Evolutionary conservation across 2,797 vertebrate species (phyloP).

Genomic region (Lerista edwardsae): DNA sequence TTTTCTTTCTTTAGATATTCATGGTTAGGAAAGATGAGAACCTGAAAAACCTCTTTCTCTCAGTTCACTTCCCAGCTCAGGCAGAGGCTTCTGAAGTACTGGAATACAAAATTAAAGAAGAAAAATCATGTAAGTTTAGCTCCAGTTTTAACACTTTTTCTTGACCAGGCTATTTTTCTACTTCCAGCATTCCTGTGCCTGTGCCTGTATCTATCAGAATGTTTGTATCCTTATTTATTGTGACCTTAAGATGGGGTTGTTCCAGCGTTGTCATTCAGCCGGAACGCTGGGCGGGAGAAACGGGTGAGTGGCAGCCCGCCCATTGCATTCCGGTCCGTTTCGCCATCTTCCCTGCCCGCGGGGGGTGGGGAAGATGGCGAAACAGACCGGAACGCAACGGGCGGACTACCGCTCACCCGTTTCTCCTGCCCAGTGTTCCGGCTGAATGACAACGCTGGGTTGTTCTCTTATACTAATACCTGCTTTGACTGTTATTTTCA

Average conservation of each 20-base stretch:
- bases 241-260: neutral
- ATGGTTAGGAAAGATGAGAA: conserved; percentile 81
- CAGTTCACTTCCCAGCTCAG: conserved; percentile 78
- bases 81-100: conserved; percentile 67
- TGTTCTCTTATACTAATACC: no score
- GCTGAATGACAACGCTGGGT: no score
- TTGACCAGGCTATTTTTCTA: conserved; percentile 2
- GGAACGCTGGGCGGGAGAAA: no score
- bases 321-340: no score
- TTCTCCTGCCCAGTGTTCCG: no score
- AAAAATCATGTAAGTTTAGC: conserved; percentile 85
- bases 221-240: neutral
- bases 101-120: conserved; percentile 84
- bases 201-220: neutral
- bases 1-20: conserved; percentile 74
- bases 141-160: neutral
- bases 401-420: no score
- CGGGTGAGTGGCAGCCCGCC: no score
- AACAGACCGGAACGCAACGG: no score
- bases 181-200: neutral
- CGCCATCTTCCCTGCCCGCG: no score
- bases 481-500: neutral
- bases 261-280: no score
- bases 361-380: no score
- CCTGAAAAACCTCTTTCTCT: conserved; percentile 78